Conservation (phyloP, 2,113 vertebrate genomes). For the Pelobates fuscus region DNA sequence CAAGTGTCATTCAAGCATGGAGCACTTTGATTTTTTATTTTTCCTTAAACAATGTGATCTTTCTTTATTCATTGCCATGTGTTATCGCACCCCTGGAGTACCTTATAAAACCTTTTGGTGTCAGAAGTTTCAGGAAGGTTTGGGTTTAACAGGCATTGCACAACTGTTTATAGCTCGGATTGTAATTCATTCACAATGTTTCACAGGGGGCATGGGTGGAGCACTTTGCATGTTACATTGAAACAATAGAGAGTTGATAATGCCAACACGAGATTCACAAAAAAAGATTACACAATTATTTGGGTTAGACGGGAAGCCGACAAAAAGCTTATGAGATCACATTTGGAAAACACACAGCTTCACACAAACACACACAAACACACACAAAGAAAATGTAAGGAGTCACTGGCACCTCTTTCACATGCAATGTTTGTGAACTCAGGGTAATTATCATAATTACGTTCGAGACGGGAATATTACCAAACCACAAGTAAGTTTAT, state of each 20-base stretch:
- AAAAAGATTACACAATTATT: slow-evolving; percentile 15
- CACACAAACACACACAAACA: slow-evolving; percentile 1
- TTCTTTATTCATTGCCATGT: slow-evolving; percentile 1
- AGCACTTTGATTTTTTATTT: neutral
- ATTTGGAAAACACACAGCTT: neutral
- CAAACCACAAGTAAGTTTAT: slow-evolving; percentile 34
- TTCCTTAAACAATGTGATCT: slow-evolving; percentile 11
- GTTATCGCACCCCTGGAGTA: neutral
- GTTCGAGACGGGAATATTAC: slow-evolving; percentile 9
- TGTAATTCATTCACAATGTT: neutral
- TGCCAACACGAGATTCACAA: slow-evolving; percentile 5
- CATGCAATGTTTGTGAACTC: slow-evolving; percentile 25
- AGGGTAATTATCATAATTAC: slow-evolving; percentile 25
- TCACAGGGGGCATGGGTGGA: neutral
- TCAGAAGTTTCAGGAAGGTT: neutral
- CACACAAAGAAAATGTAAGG: slow-evolving; percentile 11
- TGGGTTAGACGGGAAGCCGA: slow-evolving; percentile 32
- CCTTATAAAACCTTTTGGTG: neutral
- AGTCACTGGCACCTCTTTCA: slow-evolving; percentile 12
- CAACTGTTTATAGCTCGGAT: neutral
- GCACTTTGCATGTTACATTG: slow-evolving; percentile 1
- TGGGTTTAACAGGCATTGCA: neutral
- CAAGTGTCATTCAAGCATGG: neutral
- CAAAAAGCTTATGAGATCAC: slow-evolving; percentile 12
- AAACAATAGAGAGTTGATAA: neutral